Conservation (phyloP, 1,140 invertebrate genomes). For the Platyscapa corneri region DNA sequence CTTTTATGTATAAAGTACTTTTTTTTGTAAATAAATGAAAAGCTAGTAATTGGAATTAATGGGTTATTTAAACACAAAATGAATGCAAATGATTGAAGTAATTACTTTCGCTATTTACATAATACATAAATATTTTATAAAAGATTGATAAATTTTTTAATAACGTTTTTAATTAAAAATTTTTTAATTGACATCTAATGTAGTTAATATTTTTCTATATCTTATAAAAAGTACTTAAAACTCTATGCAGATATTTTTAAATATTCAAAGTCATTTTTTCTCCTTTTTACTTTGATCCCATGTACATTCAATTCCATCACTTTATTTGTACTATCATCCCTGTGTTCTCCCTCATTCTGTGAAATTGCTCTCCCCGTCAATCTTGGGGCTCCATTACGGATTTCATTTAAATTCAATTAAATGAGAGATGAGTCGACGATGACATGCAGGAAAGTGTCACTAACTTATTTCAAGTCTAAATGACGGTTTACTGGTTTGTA, state of each 20-base stretch:
- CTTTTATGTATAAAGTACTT: no score
- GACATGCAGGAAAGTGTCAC: neutral
- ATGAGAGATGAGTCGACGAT: conserved; percentile 23
- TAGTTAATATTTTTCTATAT: no score
- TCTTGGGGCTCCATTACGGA: conserved; percentile 51
- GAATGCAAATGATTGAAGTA: no score
- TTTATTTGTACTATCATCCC: neutral
- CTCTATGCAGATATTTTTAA: neutral
- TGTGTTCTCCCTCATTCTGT: neutral
- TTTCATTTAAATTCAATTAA: conserved; percentile 64
- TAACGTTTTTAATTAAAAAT: no score
- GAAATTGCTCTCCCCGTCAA: neutral
- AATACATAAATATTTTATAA: no score
- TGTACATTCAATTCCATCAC: neutral
- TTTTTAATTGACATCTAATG: no score
- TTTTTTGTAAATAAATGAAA: no score
- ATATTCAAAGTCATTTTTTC: neutral
- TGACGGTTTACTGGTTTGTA: neutral
- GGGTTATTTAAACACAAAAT: no score
- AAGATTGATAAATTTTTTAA: no score
- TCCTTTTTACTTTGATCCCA: neutral
- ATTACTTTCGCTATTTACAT: no score
- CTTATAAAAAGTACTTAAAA: no score
- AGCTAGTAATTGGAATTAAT: no score
- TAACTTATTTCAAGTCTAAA: neutral